Evolutionary conservation across 2,113 vertebrate species (phyloP), one percentile per base, ranked within the genome.

Genomic region (Pangasianodon gigas): DNA sequence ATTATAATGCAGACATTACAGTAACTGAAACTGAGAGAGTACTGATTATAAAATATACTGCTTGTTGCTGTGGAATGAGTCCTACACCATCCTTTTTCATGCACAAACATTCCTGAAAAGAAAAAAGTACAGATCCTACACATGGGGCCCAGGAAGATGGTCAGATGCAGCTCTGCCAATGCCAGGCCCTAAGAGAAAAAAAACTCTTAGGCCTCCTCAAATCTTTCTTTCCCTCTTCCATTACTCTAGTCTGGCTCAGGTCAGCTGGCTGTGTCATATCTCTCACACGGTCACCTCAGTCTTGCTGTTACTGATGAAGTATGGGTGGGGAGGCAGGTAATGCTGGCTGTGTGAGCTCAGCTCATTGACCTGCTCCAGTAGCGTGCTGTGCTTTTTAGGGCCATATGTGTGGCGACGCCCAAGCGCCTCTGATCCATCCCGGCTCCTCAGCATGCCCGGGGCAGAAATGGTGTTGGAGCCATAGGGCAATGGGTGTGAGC

Each of bases 301-400:
- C 95, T 99, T 99, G 97, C 98, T 99, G 97, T 99, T 99, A 93
- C 97, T 99, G 93, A 99, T 97, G 94, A 98, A 99, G 95, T 99
- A 99, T 58, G 98, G 97, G 93, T 99, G 98, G 56, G 97, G 96
- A 89, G 97, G 96, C 91, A 98, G 89, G 90, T 97, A 98, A 67
- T 96, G 96, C 93, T 97, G 97, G 89, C 95, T 95, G 1, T 96
- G 97, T 37, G 96, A 96, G 91, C 97, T 92, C 3, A 97, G 95
- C 94, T 98, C 97, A 1, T 96, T 96, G 29, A 95, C 92, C 0
- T 97, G 96, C 84, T 98, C 97, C 1, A 96, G 93, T 24, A 90
- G 81, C 4, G 95, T 92, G 48, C 96, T 96, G 1, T 97, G 97
- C 94, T 97, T 98, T 93, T 97, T 98, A 92, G 92, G 96, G 87